These are phyloP conservation scores for Spialia ferax DNA, from an alignment of 2,888 invertebrate genomes.

Conservation along the genomic window DNA sequence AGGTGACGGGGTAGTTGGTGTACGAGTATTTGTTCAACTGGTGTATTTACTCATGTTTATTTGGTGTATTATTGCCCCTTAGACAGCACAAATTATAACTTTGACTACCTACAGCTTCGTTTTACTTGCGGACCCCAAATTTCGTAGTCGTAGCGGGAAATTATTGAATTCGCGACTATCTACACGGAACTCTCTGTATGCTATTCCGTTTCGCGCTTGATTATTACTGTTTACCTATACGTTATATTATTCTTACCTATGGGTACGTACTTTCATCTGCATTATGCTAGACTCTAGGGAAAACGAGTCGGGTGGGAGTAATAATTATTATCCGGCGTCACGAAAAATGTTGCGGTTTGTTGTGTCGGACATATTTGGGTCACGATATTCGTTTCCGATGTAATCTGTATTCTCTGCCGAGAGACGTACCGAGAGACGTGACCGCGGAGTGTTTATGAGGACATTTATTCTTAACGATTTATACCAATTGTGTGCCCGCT, in stretches of 20 bases:
- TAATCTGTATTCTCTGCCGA: slow-evolving; percentile 24
- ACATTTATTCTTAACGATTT: slow-evolving; percentile 16
- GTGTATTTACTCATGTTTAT: no score
- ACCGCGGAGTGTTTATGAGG: slow-evolving; percentile 12
- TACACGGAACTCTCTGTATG: no score
- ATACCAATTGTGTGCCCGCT: not conserved
- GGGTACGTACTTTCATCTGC: not conserved
- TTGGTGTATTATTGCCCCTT: no score
- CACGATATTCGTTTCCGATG: slow-evolving; percentile 20
- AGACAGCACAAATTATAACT: no score
- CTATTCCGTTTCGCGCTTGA: not conserved
- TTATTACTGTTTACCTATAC: no score
- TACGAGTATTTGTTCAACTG: no score
- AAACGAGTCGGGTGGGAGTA: slow-evolving; percentile 24
- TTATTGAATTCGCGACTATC: not conserved
- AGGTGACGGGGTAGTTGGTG: no score
- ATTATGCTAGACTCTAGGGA: not conserved
- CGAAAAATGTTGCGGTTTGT: slow-evolving; percentile 33
- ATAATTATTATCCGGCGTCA: slow-evolving; percentile 18
- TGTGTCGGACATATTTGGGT: slow-evolving; percentile 30
- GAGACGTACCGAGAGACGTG: slow-evolving; percentile 22
- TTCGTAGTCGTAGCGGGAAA: no score
- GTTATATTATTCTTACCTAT: no score
- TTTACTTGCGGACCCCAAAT: no score
- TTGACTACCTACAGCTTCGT: no score